These are phyloP conservation scores for Lepidotrigona ventralis DNA, from an alignment of 1,140 invertebrate genomes.

Conservation along the genomic window DNA sequence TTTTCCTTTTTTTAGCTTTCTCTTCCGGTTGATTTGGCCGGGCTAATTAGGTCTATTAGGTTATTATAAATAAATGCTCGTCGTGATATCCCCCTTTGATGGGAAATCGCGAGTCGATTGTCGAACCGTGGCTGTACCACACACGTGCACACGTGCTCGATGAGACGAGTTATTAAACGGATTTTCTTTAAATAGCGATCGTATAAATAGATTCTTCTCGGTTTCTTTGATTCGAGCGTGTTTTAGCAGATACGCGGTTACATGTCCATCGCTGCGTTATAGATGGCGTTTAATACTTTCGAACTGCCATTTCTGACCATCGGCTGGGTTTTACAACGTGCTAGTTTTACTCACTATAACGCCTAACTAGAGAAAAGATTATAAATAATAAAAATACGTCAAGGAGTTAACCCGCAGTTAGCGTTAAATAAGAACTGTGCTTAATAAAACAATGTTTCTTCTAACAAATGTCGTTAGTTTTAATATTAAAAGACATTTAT, in stretches of 20 bases:
- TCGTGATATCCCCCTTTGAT: slow-evolving; percentile 22
- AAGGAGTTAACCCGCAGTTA: no score
- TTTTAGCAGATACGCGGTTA: no score
- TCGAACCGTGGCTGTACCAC: neutral
- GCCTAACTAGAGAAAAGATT: no score
- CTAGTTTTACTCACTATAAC: no score
- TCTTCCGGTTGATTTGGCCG: neutral
- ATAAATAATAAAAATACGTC: no score
- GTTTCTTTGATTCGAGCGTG: neutral
- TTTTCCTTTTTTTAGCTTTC: neutral
- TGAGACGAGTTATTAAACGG: slow-evolving; percentile 1
- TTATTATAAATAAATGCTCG: slow-evolving; percentile 32
- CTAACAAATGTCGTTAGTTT: no score
- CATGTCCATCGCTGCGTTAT: neutral
- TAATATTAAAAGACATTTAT: no score
- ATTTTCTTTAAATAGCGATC: neutral
- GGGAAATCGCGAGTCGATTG: slow-evolving; percentile 15
- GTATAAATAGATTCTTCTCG: neutral
- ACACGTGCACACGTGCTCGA: neutral
- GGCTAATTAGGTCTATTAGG: slow-evolving; percentile 23
- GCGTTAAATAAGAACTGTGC: no score
- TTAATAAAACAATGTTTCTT: no score
- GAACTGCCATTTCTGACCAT: no score
- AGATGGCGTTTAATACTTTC: no score
- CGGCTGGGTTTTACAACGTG: no score